phyloP scores from a whole-genome alignment of 2,113 vertebrate species.

The Limanda limanda region DNA sequence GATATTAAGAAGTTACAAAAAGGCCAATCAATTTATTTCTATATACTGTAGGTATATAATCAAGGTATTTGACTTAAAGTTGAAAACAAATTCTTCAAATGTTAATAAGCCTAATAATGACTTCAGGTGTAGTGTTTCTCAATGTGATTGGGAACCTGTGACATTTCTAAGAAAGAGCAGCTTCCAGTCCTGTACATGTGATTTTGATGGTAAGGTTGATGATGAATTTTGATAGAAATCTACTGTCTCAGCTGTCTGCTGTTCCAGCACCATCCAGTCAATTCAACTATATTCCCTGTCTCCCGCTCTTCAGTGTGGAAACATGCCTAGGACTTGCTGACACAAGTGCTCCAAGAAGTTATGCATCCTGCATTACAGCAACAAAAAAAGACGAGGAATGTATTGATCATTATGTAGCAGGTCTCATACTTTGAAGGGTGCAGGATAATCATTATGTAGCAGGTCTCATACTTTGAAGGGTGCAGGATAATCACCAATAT shows the following conservation, averaged over 20 bases:
- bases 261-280: background rate
- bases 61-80: too few relatives aligned
- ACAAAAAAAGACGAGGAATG: slow-evolving; percentile 50
- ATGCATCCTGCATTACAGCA: slow-evolving; percentile 60
- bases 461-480: slow-evolving; percentile 50
- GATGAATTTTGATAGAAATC: background rate
- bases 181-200: too few relatives aligned
- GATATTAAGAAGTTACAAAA: too few relatives aligned
- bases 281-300: slow-evolving; percentile 35
- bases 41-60: too few relatives aligned
- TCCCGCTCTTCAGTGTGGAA: slow-evolving; percentile 41
- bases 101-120: too few relatives aligned
- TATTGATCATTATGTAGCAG: slow-evolving; percentile 65
- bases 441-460: slow-evolving; percentile 58
- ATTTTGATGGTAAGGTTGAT: too few relatives aligned
- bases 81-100: too few relatives aligned
- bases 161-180: too few relatives aligned
- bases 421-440: slow-evolving; percentile 51
- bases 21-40: too few relatives aligned
- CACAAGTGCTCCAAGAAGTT: slow-evolving; percentile 60
- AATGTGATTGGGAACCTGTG: too few relatives aligned
- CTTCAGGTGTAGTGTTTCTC: too few relatives aligned
- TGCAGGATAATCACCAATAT: slow-evolving; percentile 60
- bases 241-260: background rate
- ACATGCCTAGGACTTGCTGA: slow-evolving; percentile 57